These are phyloP conservation scores for Rhea pennata DNA, from an alignment of 2,113 vertebrate genomes.

Conservation along the genomic window DNA sequence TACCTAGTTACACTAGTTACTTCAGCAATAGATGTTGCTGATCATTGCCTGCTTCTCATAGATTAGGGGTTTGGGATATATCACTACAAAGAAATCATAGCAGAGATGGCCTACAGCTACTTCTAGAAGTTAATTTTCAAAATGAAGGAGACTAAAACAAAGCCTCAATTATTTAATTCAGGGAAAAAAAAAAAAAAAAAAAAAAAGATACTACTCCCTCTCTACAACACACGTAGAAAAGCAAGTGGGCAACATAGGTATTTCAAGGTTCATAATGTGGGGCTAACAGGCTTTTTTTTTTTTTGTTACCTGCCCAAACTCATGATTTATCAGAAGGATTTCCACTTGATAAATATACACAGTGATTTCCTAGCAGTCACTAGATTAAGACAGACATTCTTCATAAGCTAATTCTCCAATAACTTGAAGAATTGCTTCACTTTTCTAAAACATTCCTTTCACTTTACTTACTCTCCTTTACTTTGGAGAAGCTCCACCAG, in stretches of 20 bases:
- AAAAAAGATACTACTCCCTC: background rate
- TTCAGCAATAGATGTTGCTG: background rate
- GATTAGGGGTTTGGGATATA: background rate
- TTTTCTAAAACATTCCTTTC: background rate
- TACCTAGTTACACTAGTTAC: background rate
- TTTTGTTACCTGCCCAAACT: too few species aligned
- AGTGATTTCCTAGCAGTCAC: background rate
- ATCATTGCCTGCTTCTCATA: background rate
- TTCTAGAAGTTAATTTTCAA: background rate
- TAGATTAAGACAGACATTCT: background rate
- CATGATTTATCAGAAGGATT: background rate
- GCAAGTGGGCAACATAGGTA: background rate
- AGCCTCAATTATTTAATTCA: background rate
- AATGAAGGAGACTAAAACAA: background rate
- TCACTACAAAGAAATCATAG: background rate
- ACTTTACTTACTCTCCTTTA: background rate
- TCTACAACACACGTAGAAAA: background rate
- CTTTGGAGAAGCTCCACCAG: background rate
- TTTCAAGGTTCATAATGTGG: background rate
- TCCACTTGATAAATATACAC: background rate
- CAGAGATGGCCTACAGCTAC: background rate
- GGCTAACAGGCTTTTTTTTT: background rate
- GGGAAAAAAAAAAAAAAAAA: background rate
- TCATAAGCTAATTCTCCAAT: background rate
- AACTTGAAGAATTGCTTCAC: background rate